Conservation (phyloP, 2,113 vertebrate species). For the Saimiri boliviensis region DNA sequence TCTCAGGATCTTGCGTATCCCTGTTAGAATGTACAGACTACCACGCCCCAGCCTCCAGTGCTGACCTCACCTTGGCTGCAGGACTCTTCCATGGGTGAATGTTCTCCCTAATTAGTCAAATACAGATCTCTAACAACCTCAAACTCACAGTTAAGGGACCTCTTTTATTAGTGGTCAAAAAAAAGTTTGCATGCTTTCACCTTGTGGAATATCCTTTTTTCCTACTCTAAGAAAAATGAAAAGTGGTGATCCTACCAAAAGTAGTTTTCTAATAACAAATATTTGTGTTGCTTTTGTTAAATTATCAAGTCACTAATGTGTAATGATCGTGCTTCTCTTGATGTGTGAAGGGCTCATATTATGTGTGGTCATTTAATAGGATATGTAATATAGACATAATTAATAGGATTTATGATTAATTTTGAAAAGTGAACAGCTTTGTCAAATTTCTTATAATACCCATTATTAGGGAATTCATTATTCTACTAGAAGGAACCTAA, state of each 20-base stretch:
- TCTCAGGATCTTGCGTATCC: rapidly evolving
- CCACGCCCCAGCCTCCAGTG: no score
- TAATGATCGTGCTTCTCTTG: conserved; percentile 52
- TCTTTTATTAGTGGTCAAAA: background rate
- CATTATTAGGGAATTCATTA: conserved; percentile 70
- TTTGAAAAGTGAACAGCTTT: conserved; percentile 76
- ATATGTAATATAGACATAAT: conserved; percentile 70
- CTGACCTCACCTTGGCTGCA: rapidly evolving
- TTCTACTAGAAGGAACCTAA: conserved; percentile 57
- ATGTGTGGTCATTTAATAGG: conserved; percentile 67
- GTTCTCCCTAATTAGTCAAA: background rate
- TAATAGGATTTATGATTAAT: conserved; percentile 76
- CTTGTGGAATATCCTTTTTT: background rate
- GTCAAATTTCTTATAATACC: conserved; percentile 72
- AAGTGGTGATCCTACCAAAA: conserved; percentile 40
- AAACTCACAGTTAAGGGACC: background rate
- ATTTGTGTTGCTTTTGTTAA: conserved; percentile 61
- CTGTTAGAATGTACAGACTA: no score
- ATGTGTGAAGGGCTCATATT: conserved; percentile 66
- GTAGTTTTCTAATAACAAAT: background rate
- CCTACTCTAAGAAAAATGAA: background rate
- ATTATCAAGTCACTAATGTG: conserved; percentile 59
- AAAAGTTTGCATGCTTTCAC: background rate
- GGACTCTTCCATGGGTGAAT: background rate
- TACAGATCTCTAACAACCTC: background rate